A percentile compares a stretch with the other conserved stretches of the same genome.
Evolutionary conservation across 2,888 invertebrate species (phyloP).

Genomic region (Noctua janthina): DNA sequence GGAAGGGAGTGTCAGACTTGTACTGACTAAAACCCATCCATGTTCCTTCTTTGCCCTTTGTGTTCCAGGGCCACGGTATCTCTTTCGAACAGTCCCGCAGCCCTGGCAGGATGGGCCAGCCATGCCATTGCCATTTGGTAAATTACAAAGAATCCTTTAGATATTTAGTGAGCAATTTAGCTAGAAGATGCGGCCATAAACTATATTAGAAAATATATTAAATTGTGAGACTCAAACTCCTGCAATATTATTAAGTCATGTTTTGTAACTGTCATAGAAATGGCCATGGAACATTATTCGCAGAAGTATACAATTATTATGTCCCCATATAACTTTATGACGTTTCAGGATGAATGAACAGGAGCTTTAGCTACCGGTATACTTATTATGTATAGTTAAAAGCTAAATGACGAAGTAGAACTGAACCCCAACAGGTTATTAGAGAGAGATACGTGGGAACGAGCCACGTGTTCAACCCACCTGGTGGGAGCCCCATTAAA

Average conservation of each 20-base stretch:
- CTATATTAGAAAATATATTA: not conserved
- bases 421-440: slow-evolving; percentile 1
- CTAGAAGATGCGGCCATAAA: not conserved
- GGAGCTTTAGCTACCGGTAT: not conserved
- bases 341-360: not conserved
- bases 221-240: not conserved
- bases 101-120: too few species aligned
- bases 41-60: too few species aligned
- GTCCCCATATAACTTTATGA: not conserved
- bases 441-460: slow-evolving; percentile 31
- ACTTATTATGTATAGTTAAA: slow-evolving; percentile 31
- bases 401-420: not conserved
- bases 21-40: too few species aligned
- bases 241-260: not conserved
- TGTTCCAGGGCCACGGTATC: too few species aligned
- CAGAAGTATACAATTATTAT: not conserved
- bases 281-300: not conserved
- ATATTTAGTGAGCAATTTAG: not conserved
- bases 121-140: not conserved
- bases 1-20: too few species aligned
- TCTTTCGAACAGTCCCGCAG: too few species aligned
- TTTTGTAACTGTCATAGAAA: not conserved
- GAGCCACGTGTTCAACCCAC: not conserved
- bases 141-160: slow-evolving; percentile 1
- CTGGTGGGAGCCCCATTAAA: not conserved